Evolutionary conservation across 2,888 invertebrate genomes (phyloP).

Genomic region (Limenitis camilla): DNA sequence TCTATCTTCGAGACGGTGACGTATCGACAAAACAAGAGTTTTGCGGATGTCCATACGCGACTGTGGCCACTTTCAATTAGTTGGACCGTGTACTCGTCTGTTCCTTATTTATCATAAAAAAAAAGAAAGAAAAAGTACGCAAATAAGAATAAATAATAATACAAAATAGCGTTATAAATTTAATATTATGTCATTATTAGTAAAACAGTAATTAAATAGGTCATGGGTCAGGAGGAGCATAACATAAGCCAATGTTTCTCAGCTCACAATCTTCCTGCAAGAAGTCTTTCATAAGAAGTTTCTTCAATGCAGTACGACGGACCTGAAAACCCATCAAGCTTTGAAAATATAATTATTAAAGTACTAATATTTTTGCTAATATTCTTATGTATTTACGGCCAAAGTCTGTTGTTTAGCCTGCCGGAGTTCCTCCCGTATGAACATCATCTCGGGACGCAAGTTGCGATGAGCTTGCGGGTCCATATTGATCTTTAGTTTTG

Average conservation of each 20-base stretch:
- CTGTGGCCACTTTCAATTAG: too few species aligned
- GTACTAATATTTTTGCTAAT: background rate
- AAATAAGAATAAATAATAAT: too few species aligned
- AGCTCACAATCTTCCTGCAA: slow-evolving; percentile 58
- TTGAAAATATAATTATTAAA: background rate
- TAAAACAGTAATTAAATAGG: too few species aligned
- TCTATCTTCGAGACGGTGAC: too few species aligned
- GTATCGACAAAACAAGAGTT: too few species aligned
- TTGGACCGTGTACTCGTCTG: too few species aligned
- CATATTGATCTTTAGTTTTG: slow-evolving; percentile 45
- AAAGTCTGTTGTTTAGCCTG: slow-evolving; percentile 62
- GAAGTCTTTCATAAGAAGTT: slow-evolving; percentile 51
- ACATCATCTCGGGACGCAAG: slow-evolving; percentile 66
- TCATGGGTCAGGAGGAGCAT: slow-evolving; percentile 50
- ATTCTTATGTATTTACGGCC: slow-evolving; percentile 35
- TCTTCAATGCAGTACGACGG: slow-evolving; percentile 56
- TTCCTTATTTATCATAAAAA: too few species aligned
- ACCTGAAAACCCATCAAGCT: slow-evolving; percentile 36
- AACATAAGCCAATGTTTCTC: slow-evolving; percentile 54
- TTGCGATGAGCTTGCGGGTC: slow-evolving; percentile 55
- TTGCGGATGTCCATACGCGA: too few species aligned
- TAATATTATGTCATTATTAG: too few species aligned
- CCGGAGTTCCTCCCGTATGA: slow-evolving; percentile 58
- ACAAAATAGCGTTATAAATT: too few species aligned
- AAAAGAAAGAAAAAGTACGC: too few species aligned